Base-by-base conservation (phyloP, 2,797 vertebrate species). In the Adrianichthys oophorus region DNA sequence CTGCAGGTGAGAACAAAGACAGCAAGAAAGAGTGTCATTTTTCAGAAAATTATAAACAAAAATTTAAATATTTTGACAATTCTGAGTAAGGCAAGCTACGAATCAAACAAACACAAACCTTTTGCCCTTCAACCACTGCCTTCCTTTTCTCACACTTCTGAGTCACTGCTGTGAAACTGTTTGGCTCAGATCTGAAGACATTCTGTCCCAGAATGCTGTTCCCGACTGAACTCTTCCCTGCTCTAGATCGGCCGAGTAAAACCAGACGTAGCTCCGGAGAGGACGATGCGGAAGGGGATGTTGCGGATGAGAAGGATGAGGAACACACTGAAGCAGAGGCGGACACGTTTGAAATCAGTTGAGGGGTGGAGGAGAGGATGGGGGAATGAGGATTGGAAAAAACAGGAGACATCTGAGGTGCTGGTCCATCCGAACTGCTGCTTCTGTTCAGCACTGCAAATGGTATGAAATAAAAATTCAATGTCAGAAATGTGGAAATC, bases 171-270 rank as follows among this genome's bases (percentile, higher is more conserved):
- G 26, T 63, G 44, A 84, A 48, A 54, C 75, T 79, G 16, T 78
- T 76, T 0, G 67, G 52, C 15, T 3, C 2, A 1, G 87, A 77
- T 48, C 65, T 51, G 69, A 93, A 92, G 53, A 18, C 84, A 24
- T 86, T 66, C 6, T 26, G 49, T 2, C 89, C 90, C 44, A 93
- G 77, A 40, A 93, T 89, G 19, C 3, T 2, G 48, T 93, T 93
- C 18, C 91, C 91, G 6, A 74, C 85, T 8, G 68, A 12, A 26
- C 91, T 93, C 69, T 93, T 93, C 40, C 92, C 92, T 0, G 88
- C 57, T 52, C 88, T 87, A 1, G 87, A 82, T 19, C 84, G 79
- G 8, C 92, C 92, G 1, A 93, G 66, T 52, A 93, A 52, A n/a
- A 92, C 80, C 70, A 93, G 69, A 5, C 91, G 90, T 24, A 93